Base-by-base conservation (phyloP, 2,797 vertebrate genomes). In the Melanotaenia pygmaea region DNA sequence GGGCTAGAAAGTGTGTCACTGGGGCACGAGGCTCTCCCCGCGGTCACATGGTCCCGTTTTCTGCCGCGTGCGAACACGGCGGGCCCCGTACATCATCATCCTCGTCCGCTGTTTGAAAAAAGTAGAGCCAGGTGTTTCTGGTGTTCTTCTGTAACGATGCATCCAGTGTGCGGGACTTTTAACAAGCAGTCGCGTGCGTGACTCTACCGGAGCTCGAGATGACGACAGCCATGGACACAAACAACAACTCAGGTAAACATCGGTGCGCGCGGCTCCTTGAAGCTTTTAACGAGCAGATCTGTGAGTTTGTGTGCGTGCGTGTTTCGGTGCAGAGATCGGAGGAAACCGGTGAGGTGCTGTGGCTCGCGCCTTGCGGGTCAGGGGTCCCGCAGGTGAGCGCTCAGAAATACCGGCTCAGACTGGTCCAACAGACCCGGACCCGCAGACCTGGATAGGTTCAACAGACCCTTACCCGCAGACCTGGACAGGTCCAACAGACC, bases 1-100 rank as follows among this genome's bases (percentile, higher is more conserved):
- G 65, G 73, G 77, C 70, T 66, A 62, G 71, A 87, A 89, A 86
- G 50, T 86, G 82, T 87, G 88, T 86, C 83, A 86, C 86, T 87
- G 82, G 85, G 85, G 67, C 83, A 81, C 83, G 83, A 84, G 83
- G 82, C 26, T 26, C 26, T 26, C 26, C 26, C 26, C 26, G 26
- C 26, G 26, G 26, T 26, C 26, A 26, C 26, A 26, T 26, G 26
- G 26, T 83, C 85, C 80, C 78, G 82, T 89, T 88, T 80, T 85
- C 76, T 86, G 84, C 85, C 83, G 85, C 76, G 82, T 86, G 82
- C 79, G 12, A 51, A 4, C 22, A 20, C 40, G 3, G 26, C 30
- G 4, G 51, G 62, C 54, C 32, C 50, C 37, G 59, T 3, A 53
- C 45, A 18, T n/a, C 62, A 14, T 62, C 53, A 26, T 50, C 66